A percentile compares a stretch with the other conserved stretches of the same genome.
Evolutionary conservation across 2,888 invertebrate genomes (phyloP).

Genomic region (Sepiola atlantica): DNA sequence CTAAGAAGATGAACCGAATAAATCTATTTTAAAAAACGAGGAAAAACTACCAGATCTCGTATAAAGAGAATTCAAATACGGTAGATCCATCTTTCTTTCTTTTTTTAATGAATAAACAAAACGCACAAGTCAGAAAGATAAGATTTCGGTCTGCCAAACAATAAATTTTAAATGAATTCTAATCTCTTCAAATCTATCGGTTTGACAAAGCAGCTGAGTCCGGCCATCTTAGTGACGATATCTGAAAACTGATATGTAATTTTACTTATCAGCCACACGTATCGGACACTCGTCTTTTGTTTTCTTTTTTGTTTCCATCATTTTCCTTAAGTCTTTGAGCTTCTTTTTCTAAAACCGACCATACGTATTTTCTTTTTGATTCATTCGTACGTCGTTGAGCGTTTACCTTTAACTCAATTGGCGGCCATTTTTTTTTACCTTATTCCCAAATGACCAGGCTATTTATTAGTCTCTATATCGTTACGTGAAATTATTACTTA

Average conservation of each 20-base stretch:
- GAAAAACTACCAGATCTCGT: too few relatives aligned
- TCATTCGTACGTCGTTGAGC: not conserved
- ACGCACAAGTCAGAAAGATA: not conserved
- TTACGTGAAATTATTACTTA: not conserved
- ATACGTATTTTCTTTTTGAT: not conserved
- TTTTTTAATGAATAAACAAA: too few relatives aligned
- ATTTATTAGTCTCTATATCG: not conserved
- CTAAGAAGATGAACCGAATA: not conserved
- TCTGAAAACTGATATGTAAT: not conserved
- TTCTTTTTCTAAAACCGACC: not conserved
- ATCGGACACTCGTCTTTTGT: not conserved
- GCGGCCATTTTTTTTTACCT: slow-evolving; percentile 1
- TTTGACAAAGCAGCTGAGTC: not conserved
- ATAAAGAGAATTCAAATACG: not conserved
- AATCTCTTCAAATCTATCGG: not conserved
- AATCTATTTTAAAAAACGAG: not conserved
- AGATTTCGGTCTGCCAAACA: not conserved
- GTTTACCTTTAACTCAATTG: not conserved
- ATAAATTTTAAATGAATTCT: slow-evolving; percentile 32
- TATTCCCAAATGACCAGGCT: slow-evolving; percentile 2
- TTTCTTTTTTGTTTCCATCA: too few relatives aligned
- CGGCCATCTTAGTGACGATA: not conserved
- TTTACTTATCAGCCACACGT: not conserved
- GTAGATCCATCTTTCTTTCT: too few relatives aligned
- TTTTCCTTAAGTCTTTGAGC: not conserved